phyloP scores from a whole-genome alignment of 2,888 invertebrate species.

The Eumerus sabulonum region DNA sequence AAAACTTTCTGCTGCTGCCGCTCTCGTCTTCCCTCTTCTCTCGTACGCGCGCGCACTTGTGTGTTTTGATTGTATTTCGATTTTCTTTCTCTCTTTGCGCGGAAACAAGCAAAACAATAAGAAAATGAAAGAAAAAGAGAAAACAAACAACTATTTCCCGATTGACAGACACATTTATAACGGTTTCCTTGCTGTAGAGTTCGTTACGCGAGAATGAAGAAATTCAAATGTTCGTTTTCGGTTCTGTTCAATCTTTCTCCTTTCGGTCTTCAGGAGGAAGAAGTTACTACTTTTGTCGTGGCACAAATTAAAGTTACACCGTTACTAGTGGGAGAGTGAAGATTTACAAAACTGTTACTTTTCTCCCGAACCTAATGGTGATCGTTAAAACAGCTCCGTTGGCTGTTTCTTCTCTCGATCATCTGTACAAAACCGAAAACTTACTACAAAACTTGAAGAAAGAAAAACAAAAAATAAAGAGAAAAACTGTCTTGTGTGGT shows the following conservation, averaged over 20 bases:
- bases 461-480: conserved; percentile 32
- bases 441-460: conserved; percentile 19
- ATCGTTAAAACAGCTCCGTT: too few species aligned
- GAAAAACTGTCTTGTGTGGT: conserved; percentile 1
- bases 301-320: conserved; percentile 25
- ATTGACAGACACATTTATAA: conserved; percentile 60
- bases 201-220: conserved; percentile 35
- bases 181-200: conserved; percentile 20
- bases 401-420: not conserved
- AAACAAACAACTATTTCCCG: conserved; percentile 46
- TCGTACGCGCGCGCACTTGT: conserved; percentile 12
- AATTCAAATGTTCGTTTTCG: conserved; percentile 33
- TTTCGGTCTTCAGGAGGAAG: too few species aligned
- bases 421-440: conserved; percentile 38
- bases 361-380: conserved; percentile 20
- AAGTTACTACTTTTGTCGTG: not conserved
- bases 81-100: conserved; percentile 5
- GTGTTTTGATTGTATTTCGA: conserved; percentile 13
- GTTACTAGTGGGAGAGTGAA: too few species aligned
- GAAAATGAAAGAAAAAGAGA: too few species aligned
- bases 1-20: conserved; percentile 67
- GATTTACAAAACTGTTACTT: conserved; percentile 42
- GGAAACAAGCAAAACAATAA: conserved; percentile 42
- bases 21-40: not conserved
- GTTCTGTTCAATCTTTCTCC: not conserved